A percentile compares a stretch with the other conserved stretches of the same genome.
These are phyloP conservation scores for Peromyscus polionotus DNA, from an alignment of 2,113 vertebrate genomes.

Conservation along the genomic window DNA sequence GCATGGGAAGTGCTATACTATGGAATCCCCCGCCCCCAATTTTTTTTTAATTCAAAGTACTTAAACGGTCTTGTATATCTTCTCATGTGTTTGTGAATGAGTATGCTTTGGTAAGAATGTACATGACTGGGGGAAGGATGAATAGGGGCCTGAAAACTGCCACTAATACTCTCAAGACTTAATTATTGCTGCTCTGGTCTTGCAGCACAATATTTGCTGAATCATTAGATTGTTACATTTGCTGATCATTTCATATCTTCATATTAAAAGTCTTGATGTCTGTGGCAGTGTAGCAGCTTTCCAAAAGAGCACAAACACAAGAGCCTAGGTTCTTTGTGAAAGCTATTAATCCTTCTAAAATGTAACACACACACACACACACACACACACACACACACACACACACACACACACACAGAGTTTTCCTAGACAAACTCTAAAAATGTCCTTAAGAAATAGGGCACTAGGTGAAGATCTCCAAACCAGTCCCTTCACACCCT, in stretches of 20 bases:
- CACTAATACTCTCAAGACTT: conserved; percentile 65
- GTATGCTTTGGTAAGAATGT: not conserved
- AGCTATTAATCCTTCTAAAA: conserved; percentile 16
- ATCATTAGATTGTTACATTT: conserved; percentile 63
- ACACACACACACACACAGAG: not conserved
- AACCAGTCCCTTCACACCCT: not conserved
- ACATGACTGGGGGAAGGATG: not conserved
- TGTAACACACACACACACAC: not conserved
- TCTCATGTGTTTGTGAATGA: conserved; percentile 50
- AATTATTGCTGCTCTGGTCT: conserved; percentile 75
- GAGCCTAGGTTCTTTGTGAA: conserved; percentile 16
- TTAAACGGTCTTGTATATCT: conserved; percentile 11
- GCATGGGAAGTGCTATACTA: not conserved
- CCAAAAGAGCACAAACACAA: conserved; percentile 6
- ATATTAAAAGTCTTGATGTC: conserved; percentile 64
- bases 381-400: not conserved
- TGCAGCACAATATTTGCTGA: conserved; percentile 64
- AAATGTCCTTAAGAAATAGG: conserved; percentile 48
- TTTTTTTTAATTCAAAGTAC: conserved; percentile 3
- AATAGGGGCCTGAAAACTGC: not conserved
- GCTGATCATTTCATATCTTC: conserved; percentile 73
- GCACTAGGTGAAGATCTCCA: not conserved
- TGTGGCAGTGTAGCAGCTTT: conserved; percentile 56
- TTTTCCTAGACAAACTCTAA: conserved; percentile 66
- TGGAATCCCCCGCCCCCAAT: not conserved